phyloP scores from a whole-genome alignment of 2,888 invertebrate species.

The Sturmia bella region DNA sequence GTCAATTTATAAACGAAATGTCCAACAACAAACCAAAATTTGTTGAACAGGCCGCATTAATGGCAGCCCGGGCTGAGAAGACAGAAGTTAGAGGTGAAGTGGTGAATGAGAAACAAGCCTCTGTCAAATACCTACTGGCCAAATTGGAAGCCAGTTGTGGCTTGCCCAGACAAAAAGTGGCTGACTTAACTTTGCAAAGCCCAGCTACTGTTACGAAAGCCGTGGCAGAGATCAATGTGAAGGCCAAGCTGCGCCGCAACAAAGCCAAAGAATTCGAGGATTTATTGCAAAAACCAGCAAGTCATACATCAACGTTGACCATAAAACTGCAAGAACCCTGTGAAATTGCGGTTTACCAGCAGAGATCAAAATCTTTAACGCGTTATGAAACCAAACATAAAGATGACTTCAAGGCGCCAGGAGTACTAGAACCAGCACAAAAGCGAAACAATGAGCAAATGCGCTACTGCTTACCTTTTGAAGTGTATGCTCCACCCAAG shows the following conservation, averaged over 20 bases:
- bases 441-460: constrained; percentile 74
- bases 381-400: constrained; percentile 36
- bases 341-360: constrained; percentile 56
- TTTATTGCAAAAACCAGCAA: constrained; percentile 1
- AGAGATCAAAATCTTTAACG: constrained; percentile 31
- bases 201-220: neutral
- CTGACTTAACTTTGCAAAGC: constrained; percentile 39
- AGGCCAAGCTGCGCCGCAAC: neutral
- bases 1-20: constrained; percentile 78
- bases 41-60: too few relatives aligned
- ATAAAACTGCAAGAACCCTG: constrained; percentile 74
- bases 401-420: constrained; percentile 39
- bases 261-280: constrained; percentile 48
- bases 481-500: constrained; percentile 78
- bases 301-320: constrained; percentile 74
- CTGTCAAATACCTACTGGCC: constrained; percentile 75
- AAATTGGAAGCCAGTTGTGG: constrained; percentile 75
- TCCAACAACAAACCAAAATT: constrained; percentile 75
- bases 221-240: constrained; percentile 13
- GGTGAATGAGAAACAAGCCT: constrained; percentile 74
- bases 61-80: constrained; percentile 72
- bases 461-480: constrained; percentile 73
- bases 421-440: constrained; percentile 59
- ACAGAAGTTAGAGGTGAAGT: constrained; percentile 74
- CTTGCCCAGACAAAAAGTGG: constrained; percentile 26